Base-by-base conservation (phyloP, 2,797 vertebrate species). In the Lepilemur septentrionalis region DNA sequence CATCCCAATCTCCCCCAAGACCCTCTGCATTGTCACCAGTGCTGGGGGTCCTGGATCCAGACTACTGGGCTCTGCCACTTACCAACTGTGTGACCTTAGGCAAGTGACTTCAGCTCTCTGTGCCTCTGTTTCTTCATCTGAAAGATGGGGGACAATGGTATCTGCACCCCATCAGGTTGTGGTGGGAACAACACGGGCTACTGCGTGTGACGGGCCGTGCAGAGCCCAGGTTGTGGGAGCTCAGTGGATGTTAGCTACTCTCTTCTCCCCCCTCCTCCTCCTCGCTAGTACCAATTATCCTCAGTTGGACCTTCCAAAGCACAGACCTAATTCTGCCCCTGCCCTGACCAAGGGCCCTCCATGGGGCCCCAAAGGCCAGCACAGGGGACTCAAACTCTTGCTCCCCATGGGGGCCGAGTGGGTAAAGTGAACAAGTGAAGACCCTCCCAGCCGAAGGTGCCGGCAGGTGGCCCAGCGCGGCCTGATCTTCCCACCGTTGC, bases 21-120 rank as follows among this genome's bases (percentile, higher is more conserved):
- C 32, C 11, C 0, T 0, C 1, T 0, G 7, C 48, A 15, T 7
- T 2, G 46, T 55, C 35, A 1, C 20, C 28, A 3, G 46, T 0
- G 38, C 32, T 18, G 7, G 1, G 50, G 43, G 14, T 30, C 61
- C 80, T n/a, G 65, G 65, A 28, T 30, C 83, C 59, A 48, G 55
- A 65, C 17, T 17, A 1, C 63, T 7, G n/a, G 28, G 41, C n/a
- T 43, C 65, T 67, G 72, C 38, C 3, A 7, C 73, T 80, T 46
- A 41, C 20, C 80, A 70, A 50, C 65, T 70, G 15, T 61, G 92
- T 90, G 86, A 46, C 50, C 4, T 52, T 43, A 75, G 50, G n/a
- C 82, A 41, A 79, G 75, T 20, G 46, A 32, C 61, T 76, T 65
- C 9, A 20, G 48, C 57, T 84, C 59, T 93, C 84, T 93, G 82